A percentile compares a stretch with the other conserved stretches of the same genome.
These are phyloP conservation scores for Nomada fabriciana DNA, from an alignment of 2,888 invertebrate genomes.

Conservation along the genomic window DNA sequence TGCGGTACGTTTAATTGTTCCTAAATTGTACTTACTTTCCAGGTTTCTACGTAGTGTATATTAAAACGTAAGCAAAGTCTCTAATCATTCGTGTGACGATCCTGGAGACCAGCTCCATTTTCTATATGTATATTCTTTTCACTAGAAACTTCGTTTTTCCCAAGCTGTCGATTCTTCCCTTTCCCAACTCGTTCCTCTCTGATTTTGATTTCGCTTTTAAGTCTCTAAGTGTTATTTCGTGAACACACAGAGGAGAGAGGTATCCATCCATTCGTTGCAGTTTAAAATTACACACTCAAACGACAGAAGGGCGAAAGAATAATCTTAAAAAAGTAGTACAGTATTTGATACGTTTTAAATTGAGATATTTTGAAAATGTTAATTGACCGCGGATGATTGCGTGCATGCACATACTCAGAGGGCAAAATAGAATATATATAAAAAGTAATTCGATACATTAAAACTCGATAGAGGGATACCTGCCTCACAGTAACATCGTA, in stretches of 20 bases:
- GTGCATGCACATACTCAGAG: not conserved
- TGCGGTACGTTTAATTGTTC: slow-evolving; percentile 36
- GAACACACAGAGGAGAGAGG: slow-evolving; percentile 53
- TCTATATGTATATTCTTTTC: slow-evolving; percentile 37
- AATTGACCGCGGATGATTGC: too few species aligned
- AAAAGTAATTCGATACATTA: not conserved
- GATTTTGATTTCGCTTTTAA: slow-evolving; percentile 6
- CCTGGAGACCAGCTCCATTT: slow-evolving; percentile 67
- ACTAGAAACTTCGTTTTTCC: slow-evolving; percentile 49
- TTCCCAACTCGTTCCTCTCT: too few species aligned
- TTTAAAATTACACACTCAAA: not conserved
- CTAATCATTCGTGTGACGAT: slow-evolving; percentile 56
- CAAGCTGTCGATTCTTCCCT: slow-evolving; percentile 19
- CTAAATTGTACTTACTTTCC: slow-evolving; percentile 56
- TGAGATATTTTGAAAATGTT: not conserved
- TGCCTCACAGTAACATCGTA: slow-evolving; percentile 48
- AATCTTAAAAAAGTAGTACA: not conserved
- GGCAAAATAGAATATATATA: not conserved
- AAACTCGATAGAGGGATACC: slow-evolving; percentile 36
- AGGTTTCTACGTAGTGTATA: slow-evolving; percentile 51
- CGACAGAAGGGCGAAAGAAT: not conserved
- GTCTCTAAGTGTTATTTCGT: slow-evolving; percentile 39
- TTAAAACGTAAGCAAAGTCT: slow-evolving; percentile 57
- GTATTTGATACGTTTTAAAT: not conserved
- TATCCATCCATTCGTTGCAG: slow-evolving; percentile 30